These are phyloP conservation scores for Dufourea novaeangliae DNA, from an alignment of 1,140 invertebrate species.

Conservation along the genomic window DNA sequence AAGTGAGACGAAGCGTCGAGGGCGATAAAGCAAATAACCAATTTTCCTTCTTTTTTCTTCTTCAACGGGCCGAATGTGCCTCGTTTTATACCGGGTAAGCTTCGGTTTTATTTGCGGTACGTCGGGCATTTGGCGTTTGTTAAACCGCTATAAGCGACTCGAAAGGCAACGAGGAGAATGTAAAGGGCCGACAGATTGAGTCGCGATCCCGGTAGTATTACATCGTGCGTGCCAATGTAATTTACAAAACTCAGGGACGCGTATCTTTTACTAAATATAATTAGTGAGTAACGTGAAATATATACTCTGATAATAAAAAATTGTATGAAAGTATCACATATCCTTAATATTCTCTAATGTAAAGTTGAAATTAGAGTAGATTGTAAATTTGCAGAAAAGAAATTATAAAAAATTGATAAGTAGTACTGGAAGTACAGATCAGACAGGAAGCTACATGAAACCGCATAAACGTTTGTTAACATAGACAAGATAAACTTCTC, in stretches of 20 bases:
- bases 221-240: slow-evolving; percentile 29
- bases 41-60: slow-evolving; percentile 51
- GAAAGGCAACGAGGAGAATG: slow-evolving; percentile 32
- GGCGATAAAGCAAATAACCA: slow-evolving; percentile 66
- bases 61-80: slow-evolving; percentile 18
- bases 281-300: slow-evolving; percentile 16
- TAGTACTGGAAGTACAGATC: neutral
- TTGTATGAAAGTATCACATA: too few species aligned
- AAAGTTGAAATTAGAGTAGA: too few species aligned
- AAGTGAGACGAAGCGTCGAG: slow-evolving; percentile 49
- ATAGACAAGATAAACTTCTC: too few species aligned
- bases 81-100: slow-evolving; percentile 39
- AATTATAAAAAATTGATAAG: too few species aligned
- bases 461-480: too few species aligned
- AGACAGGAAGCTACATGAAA: too few species aligned
- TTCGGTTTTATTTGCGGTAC: slow-evolving; percentile 57
- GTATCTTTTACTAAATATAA: slow-evolving; percentile 15
- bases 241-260: slow-evolving; percentile 31
- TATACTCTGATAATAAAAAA: neutral
- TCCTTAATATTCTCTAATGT: too few species aligned
- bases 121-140: slow-evolving; percentile 42
- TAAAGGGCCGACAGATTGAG: slow-evolving; percentile 45
- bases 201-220: slow-evolving; percentile 4
- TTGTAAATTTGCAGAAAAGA: too few species aligned
- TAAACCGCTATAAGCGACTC: slow-evolving; percentile 48